These are phyloP conservation scores for Macropus fuliginosus DNA, from an alignment of 2,797 vertebrate species.

Conservation along the genomic window DNA sequence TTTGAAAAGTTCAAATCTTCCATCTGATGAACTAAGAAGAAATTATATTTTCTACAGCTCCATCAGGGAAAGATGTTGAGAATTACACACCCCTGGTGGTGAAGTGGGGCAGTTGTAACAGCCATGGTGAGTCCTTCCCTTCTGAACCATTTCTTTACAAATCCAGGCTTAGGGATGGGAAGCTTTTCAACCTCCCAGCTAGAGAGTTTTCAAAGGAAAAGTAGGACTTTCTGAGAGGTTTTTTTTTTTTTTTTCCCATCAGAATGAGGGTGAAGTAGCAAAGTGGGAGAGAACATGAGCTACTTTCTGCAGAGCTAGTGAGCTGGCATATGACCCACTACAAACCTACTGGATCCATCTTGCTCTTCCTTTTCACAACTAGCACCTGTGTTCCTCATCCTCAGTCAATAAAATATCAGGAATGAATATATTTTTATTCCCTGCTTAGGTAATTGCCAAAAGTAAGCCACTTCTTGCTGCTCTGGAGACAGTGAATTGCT, in stretches of 20 bases:
- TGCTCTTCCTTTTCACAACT: neutral
- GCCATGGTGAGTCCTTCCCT: neutral
- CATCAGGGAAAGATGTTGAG: neutral
- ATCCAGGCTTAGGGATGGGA: neutral
- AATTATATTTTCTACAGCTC: neutral
- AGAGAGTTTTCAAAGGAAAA: neutral
- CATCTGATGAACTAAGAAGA: neutral
- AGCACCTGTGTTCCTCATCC: neutral
- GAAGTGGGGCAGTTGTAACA: neutral
- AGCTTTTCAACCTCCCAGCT: neutral
- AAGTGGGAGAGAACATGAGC: neutral
- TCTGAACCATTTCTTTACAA: neutral
- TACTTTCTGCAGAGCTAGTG: neutral
- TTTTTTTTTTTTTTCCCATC: neutral
- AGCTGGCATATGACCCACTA: neutral
- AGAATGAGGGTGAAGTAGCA: neutral
- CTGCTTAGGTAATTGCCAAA: neutral
- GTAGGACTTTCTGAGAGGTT: neutral
- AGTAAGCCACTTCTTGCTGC: neutral
- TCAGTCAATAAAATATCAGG: neutral
- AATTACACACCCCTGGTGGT: neutral
- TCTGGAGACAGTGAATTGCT: neutral
- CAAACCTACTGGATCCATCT: neutral
- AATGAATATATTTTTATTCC: neutral
- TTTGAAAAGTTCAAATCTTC: neutral